Evolutionary conservation across 2,888 invertebrate genomes (phyloP).

Genomic region (Crocallis elinguaria): DNA sequence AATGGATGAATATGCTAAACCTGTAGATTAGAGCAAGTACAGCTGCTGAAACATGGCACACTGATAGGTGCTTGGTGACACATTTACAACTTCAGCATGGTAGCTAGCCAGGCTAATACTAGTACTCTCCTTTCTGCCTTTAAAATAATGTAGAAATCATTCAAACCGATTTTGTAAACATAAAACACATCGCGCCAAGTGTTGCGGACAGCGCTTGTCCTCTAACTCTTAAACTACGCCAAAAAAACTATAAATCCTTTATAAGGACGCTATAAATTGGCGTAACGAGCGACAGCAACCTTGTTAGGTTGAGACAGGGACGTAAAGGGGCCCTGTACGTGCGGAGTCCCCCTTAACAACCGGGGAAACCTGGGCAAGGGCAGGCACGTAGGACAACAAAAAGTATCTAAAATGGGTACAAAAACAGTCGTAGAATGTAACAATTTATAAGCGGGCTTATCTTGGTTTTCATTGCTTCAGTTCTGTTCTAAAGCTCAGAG

Average conservation of each 20-base stretch:
- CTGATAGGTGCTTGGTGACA: no score
- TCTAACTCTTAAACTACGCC: conserved; percentile 45
- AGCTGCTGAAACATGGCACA: no score
- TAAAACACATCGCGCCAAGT: conserved; percentile 31
- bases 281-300: conserved; percentile 65
- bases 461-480: conserved; percentile 2
- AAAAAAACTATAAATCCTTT: conserved; percentile 70
- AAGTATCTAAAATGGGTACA: conserved; percentile 29
- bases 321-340: conserved; percentile 51
- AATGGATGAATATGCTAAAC: no score
- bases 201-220: conserved; percentile 39
- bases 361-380: conserved; percentile 13
- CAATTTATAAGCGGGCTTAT: conserved; percentile 10
- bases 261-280: conserved; percentile 72
- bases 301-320: conserved; percentile 61
- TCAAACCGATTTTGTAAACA: neutral
- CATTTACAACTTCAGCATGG: no score
- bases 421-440: conserved; percentile 6
- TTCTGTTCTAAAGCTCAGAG: neutral
- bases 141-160: neutral
- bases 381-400: conserved; percentile 34
- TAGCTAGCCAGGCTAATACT: no score
- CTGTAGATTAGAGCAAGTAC: no score
- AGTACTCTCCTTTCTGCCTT: no score
- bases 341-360: conserved; percentile 17